Evolutionary conservation across 2,797 vertebrate species (phyloP).

Genomic region (Pampus argenteus): DNA sequence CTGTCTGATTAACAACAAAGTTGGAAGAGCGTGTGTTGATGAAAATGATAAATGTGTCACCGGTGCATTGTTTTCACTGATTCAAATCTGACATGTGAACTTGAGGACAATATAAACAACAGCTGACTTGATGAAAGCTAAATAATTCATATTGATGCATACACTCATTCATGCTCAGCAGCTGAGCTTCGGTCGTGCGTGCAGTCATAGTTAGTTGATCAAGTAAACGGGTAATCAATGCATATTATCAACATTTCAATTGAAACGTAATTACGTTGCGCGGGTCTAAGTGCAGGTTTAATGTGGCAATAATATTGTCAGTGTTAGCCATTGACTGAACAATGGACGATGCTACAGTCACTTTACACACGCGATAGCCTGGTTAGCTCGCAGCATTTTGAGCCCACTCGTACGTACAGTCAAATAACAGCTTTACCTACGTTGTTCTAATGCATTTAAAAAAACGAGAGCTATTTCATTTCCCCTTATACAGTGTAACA

Average conservation of each 20-base stretch:
- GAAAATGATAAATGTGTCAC: background rate
- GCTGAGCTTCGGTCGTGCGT: slow-evolving; percentile 1
- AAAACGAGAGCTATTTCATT: rapidly evolving
- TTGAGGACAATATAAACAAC: background rate
- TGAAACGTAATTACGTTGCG: background rate
- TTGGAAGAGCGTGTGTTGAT: background rate
- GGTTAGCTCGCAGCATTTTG: slow-evolving; percentile 22
- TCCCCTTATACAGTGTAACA: rapidly evolving
- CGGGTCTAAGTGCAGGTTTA: background rate
- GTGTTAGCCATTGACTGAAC: slow-evolving; percentile 54
- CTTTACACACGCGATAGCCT: slow-evolving; percentile 29
- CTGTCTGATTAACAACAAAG: slow-evolving; percentile 19
- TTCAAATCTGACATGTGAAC: background rate
- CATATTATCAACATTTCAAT: background rate
- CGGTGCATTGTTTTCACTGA: rapidly evolving
- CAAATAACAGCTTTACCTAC: rapidly evolving
- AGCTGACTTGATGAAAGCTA: background rate
- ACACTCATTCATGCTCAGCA: slow-evolving; percentile 12
- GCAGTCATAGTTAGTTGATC: background rate
- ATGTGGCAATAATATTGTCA: background rate
- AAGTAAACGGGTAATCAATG: background rate
- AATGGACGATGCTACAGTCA: slow-evolving; percentile 55
- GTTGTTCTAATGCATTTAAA: background rate
- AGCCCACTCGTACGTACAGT: background rate
- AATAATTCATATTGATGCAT: background rate